Evolutionary conservation across 2,797 vertebrate genomes (phyloP).

Genomic region (Tragopan temminckii): DNA sequence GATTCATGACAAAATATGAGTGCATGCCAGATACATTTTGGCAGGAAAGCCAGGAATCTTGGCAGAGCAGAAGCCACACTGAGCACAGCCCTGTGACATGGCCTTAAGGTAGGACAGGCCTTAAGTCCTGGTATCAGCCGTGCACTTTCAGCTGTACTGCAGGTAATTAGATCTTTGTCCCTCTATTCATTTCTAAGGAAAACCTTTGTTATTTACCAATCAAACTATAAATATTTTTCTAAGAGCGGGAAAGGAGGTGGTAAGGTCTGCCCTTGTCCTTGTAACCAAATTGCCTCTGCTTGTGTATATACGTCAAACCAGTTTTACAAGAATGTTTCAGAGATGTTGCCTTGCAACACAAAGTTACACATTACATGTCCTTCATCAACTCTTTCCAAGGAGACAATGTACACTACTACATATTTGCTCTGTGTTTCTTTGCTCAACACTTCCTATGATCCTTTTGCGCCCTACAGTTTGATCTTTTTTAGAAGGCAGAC

Average conservation of each 20-base stretch:
- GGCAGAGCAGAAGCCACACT: neutral
- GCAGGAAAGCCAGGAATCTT: neutral
- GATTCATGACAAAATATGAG: neutral
- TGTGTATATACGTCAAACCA: slow-evolving; percentile 15
- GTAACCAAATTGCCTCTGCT: neutral
- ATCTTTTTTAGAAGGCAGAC: neutral
- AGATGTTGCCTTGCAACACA: slow-evolving; percentile 33
- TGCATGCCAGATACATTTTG: neutral
- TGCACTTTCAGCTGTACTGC: neutral
- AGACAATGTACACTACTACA: neutral
- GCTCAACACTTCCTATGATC: neutral
- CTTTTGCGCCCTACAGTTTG: neutral
- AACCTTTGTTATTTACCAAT: neutral
- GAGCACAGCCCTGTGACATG: neutral
- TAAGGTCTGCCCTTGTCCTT: neutral
- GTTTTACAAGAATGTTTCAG: slow-evolving; percentile 53
- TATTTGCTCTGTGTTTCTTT: neutral
- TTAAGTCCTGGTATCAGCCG: neutral
- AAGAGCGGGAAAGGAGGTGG: neutral
- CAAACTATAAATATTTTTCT: slow-evolving; percentile 14
- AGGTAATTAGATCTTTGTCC: neutral
- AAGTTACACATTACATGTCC: slow-evolving; percentile 58
- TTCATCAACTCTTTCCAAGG: slow-evolving; percentile 24
- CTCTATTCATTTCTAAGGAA: neutral
- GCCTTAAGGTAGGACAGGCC: rapidly evolving